Conservation (phyloP, 2,797 vertebrate species). For the Sitta carolinensis region DNA sequence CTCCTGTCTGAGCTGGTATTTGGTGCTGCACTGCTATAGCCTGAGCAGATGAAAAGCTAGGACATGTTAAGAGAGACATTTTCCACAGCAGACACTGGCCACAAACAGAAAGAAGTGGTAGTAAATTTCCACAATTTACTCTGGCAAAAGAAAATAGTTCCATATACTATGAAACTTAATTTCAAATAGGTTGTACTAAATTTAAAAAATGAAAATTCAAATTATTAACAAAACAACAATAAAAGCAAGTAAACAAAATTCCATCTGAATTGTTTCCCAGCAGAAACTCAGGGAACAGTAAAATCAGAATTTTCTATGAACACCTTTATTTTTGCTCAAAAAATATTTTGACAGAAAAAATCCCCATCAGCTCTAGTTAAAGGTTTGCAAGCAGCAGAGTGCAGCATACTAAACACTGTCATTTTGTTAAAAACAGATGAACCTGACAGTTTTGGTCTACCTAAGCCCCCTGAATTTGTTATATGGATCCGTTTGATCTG, state of each 20-base stretch:
- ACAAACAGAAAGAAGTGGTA: not conserved
- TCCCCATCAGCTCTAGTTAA: not conserved
- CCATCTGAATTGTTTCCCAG: not conserved
- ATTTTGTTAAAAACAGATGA: not conserved
- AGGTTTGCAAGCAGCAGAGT: not conserved
- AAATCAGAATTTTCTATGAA: not conserved
- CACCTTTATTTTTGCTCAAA: not conserved
- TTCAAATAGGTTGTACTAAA: not conserved
- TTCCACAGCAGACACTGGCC: not conserved
- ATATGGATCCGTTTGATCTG: conserved; percentile 17
- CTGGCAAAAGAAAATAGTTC: not conserved
- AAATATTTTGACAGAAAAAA: not conserved
- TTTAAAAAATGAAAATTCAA: not conserved
- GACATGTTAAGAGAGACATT: not conserved
- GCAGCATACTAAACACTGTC: not conserved
- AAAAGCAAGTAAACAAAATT: not conserved
- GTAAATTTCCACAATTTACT: not conserved
- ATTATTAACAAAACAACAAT: not conserved
- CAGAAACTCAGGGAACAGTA: not conserved
- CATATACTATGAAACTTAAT: not conserved
- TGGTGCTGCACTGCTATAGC: not conserved
- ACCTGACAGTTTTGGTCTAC: not conserved
- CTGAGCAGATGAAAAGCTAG: not conserved
- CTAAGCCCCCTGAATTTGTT: not conserved
- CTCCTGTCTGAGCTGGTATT: not conserved